Base-by-base conservation (phyloP, 2,113 vertebrate genomes). In the Castor canadensis region DNA sequence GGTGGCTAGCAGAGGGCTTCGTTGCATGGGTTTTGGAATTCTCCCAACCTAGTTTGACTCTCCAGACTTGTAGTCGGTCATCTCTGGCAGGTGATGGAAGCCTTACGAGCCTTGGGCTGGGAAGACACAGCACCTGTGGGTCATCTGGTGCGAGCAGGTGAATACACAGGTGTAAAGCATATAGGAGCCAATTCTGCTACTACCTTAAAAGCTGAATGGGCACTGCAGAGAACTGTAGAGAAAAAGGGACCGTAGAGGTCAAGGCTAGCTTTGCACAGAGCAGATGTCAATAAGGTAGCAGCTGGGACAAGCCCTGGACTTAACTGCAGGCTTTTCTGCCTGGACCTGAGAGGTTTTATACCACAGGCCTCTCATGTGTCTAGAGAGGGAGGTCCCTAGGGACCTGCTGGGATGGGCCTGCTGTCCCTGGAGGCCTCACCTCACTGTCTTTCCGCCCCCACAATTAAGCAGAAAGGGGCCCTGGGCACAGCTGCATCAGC, bases 141-240 rank as follows among this genome's bases (percentile, higher is more conserved):
- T 84, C 47, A 26, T 35, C 7, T 13, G 1, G 22, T 22, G 75
- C 45, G 52, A 17, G 40, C 28, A 49, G 19, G 32, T 32, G 40
- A 40, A 19, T n/a, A n/a, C 26, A 32, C 26, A 1, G 60, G 45
- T 22, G 24, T 58, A 67, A 43, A 10, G 7, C 30, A 8, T 3
- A 6, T 2, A 9, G 30, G 47, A 40, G 40, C 60, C 13, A 0
- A 4, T 35, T 52, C n/a, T 52, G 0, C 6, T 11, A 30, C 28
- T 28, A 0, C 12, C 52, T 32, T 40, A 52, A 26, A 52, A 40
- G 19, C 60, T 52, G 71, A 49, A 16, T 60, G 72, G 69, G 43
- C 26, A 1, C 38, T 30, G n/a, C 30, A 32, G 56, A 67, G 64
- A 19, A 28, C 4, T 76, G 13, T 3, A 13, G 15, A 79, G 56